Conservation (phyloP, 2,888 invertebrate genomes). For the Melolontha melolontha region DNA sequence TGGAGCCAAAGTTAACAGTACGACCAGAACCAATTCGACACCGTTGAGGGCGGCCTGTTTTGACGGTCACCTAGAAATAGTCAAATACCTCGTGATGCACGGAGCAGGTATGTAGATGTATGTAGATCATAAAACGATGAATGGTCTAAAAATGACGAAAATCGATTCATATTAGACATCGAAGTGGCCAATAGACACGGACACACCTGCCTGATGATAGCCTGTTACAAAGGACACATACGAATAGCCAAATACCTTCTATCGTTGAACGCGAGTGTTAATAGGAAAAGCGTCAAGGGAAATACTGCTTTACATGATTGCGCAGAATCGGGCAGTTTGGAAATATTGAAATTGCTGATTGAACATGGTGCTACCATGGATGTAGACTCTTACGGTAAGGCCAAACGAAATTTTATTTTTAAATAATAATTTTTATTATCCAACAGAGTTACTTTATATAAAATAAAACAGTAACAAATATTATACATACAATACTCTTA, state of each 20-base stretch:
- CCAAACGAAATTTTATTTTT: constrained; percentile 12
- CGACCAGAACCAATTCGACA: constrained; percentile 94
- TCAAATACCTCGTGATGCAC: constrained; percentile 89
- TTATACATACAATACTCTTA: too few relatives aligned
- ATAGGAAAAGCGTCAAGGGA: constrained; percentile 90
- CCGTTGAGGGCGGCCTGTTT: constrained; percentile 96
- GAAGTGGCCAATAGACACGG: constrained; percentile 96
- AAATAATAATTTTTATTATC: not conserved
- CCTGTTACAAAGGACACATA: constrained; percentile 95
- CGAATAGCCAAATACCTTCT: constrained; percentile 91
- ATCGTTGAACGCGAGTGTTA: constrained; percentile 88
- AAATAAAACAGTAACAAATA: too few relatives aligned
- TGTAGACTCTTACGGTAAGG: constrained; percentile 90
- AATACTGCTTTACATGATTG: constrained; percentile 99
- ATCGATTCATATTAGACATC: constrained; percentile 74
- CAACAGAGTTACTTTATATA: not conserved
- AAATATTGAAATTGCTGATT: constrained; percentile 90
- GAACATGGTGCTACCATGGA: constrained; percentile 92
- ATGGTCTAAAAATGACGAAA: not conserved
- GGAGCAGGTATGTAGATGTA: constrained; percentile 79
- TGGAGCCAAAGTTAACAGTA: constrained; percentile 93
- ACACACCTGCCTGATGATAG: constrained; percentile 98
- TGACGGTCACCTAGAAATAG: constrained; percentile 95
- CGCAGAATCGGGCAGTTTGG: constrained; percentile 94
- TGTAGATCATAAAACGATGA: not conserved